phyloP scores from a whole-genome alignment of 2,797 vertebrate species.

The Remorina albescens region DNA sequence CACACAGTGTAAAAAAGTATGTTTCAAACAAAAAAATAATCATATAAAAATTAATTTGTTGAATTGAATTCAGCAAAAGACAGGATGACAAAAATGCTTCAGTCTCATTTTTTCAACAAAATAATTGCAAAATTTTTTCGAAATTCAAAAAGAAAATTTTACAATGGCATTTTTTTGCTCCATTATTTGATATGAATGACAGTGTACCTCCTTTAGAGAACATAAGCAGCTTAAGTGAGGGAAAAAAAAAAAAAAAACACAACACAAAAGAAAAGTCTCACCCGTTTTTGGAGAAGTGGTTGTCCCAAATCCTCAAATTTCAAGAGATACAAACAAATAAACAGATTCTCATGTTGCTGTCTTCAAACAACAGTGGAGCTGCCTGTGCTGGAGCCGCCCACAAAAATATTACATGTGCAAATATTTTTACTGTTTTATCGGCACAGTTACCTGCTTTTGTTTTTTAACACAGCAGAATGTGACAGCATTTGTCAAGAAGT shows the following conservation, averaged over 20 bases:
- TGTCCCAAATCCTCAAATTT: constrained; percentile 40
- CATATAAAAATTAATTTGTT: neutral
- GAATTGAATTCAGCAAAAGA: neutral
- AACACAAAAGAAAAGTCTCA: constrained; percentile 11
- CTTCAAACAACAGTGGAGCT: constrained; percentile 47
- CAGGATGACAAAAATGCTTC: neutral
- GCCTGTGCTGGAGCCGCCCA: constrained; percentile 1
- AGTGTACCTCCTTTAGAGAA: constrained; percentile 4
- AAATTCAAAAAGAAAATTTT: neutral
- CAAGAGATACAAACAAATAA: constrained; percentile 33
- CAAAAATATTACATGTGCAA: constrained; percentile 23
- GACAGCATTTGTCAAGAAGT: neutral
- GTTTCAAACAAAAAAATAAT: neutral
- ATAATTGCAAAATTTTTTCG: neutral
- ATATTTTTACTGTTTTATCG: constrained; percentile 17
- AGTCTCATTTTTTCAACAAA: neutral
- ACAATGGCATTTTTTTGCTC: neutral
- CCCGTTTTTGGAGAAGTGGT: neutral
- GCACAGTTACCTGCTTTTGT: neutral
- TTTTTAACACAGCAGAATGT: neutral
- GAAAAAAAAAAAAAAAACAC: too few relatives aligned
- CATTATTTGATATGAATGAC: neutral
- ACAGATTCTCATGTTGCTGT: constrained; percentile 21
- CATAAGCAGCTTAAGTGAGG: constrained; percentile 16
- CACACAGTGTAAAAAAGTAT: constrained; percentile 18